Percentiles rank a stretch among this genome's conserved stretches.
These are phyloP conservation scores for Pedionomus torquatus DNA, from an alignment of 2,113 vertebrate species.

Conservation along the genomic window DNA sequence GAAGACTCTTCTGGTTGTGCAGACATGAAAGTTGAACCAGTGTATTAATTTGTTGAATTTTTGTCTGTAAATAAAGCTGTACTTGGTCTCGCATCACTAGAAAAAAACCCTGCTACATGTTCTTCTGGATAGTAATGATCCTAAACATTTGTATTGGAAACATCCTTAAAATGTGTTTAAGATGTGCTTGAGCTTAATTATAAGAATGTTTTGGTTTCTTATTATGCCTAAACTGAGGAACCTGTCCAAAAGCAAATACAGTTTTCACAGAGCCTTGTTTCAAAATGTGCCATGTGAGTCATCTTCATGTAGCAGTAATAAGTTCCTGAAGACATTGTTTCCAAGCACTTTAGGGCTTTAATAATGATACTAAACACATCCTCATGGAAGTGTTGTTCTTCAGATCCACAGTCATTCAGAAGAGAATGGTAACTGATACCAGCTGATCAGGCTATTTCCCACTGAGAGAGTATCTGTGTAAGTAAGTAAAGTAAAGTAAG, in stretches of 20 bases:
- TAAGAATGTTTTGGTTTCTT: background rate
- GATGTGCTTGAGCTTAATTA: background rate
- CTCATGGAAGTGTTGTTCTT: background rate
- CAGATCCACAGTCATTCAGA: background rate
- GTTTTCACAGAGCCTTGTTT: background rate
- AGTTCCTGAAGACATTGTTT: background rate
- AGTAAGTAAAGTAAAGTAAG: too few relatives aligned
- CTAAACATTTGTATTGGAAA: background rate
- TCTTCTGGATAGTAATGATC: background rate
- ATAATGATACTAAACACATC: background rate
- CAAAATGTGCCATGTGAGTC: background rate
- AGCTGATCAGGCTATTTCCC: background rate
- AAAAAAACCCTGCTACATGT: background rate
- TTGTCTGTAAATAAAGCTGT: slow-evolving; percentile 61
- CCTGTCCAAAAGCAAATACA: background rate
- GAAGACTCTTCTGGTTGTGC: background rate
- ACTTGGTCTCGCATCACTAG: background rate
- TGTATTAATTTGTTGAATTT: background rate
- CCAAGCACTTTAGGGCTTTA: background rate
- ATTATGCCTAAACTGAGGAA: background rate
- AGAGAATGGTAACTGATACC: background rate
- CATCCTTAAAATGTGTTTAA: background rate
- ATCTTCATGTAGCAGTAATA: background rate
- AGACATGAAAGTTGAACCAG: background rate
- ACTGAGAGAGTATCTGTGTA: background rate